These are phyloP conservation scores for Chiloscyllium plagiosum DNA, from an alignment of 2,113 vertebrate species.

Conservation along the genomic window DNA sequence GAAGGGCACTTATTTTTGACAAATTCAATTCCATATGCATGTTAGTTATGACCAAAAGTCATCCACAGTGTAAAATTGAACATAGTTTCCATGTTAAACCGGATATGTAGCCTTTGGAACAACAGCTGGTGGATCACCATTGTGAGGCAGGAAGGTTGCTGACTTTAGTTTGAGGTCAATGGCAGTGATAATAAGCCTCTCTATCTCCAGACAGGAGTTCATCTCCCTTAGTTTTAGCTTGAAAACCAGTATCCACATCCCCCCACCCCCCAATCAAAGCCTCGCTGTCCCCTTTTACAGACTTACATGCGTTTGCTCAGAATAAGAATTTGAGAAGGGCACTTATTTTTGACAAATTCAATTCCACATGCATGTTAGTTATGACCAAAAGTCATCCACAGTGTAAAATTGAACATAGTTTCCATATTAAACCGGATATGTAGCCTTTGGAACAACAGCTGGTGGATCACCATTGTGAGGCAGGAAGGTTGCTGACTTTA, in stretches of 20 bases:
- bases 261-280: too few relatives aligned
- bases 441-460: background rate
- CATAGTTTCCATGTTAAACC: background rate
- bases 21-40: background rate
- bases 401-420: background rate
- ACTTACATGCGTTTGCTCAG: background rate
- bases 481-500: background rate
- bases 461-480: background rate
- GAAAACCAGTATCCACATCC: too few relatives aligned
- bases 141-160: background rate
- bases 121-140: background rate
- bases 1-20: background rate
- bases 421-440: background rate
- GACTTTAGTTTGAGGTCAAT: background rate
- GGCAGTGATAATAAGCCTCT: background rate
- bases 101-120: background rate
- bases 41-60: background rate
- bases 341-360: background rate
- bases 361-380: background rate
- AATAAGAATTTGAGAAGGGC: background rate
- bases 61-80: background rate
- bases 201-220: background rate
- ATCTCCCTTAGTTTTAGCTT: background rate
- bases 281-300: too few relatives aligned
- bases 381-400: background rate